Evolutionary conservation across 2,888 invertebrate species (phyloP).

Genomic region (Sinelater perroti): DNA sequence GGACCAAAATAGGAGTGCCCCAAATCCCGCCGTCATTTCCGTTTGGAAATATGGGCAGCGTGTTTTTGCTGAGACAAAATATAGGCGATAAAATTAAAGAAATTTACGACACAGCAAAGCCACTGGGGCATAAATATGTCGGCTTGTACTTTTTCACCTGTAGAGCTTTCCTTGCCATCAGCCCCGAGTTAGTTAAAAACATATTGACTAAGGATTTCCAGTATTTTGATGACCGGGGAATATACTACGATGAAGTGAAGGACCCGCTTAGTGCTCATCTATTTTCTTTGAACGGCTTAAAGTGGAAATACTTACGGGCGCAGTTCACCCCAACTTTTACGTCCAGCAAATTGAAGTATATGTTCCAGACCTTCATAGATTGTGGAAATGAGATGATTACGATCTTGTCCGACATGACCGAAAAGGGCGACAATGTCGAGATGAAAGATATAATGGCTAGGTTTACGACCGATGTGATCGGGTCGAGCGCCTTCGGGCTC

Average conservation of each 20-base stretch:
- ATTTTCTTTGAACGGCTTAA: constrained; percentile 66
- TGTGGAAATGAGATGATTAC: constrained; percentile 65
- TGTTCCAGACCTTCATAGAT: constrained; percentile 68
- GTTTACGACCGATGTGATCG: constrained; percentile 70
- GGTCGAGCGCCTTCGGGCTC: constrained; percentile 70
- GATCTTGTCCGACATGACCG: constrained; percentile 50
- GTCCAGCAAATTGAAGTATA: constrained; percentile 71
- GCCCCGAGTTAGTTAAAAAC: constrained; percentile 68
- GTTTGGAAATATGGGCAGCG: constrained; percentile 69
- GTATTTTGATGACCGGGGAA: constrained; percentile 72
- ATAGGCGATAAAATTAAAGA: constrained; percentile 71
- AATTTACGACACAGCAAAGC: constrained; percentile 64
- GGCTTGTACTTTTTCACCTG: constrained; percentile 71
- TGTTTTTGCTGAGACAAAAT: constrained; percentile 65
- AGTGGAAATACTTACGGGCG: constrained; percentile 70
- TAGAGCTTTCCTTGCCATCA: constrained; percentile 70
- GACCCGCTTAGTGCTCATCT: constrained; percentile 70
- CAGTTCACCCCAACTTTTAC: constrained; percentile 75
- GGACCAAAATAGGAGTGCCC: constrained; percentile 67
- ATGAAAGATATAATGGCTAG: constrained; percentile 66
- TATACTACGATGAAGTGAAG: constrained; percentile 67
- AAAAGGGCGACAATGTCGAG: constrained; percentile 50
- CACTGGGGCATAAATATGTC: constrained; percentile 56
- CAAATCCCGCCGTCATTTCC: constrained; percentile 68
- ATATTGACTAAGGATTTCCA: constrained; percentile 70